Evolutionary conservation across 2,797 vertebrate species (phyloP).

Genomic region (Protosalanx chinensis): DNA sequence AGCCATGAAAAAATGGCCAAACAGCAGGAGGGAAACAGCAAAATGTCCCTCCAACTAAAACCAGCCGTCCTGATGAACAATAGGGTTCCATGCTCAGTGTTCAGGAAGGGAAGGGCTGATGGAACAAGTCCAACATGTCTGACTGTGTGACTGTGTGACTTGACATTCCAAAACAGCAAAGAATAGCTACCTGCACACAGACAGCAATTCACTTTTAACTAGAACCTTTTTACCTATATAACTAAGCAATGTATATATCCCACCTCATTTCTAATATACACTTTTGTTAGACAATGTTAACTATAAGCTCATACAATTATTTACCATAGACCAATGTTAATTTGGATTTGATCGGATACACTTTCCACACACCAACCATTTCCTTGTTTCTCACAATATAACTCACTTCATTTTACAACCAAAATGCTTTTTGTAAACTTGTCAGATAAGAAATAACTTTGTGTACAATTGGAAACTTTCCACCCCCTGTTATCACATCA

Average conservation of each 20-base stretch:
- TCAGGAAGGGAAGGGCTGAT: slow-evolving; percentile 55
- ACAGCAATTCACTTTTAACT: slow-evolving; percentile 15
- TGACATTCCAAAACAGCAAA: slow-evolving; percentile 4
- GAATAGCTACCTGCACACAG: too few species aligned
- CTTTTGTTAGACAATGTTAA: neutral
- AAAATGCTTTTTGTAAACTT: slow-evolving; percentile 5
- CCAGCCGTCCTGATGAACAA: slow-evolving; percentile 24
- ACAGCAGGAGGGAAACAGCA: slow-evolving; percentile 28
- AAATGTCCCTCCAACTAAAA: slow-evolving; percentile 15
- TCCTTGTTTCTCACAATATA: neutral
- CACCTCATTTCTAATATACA: neutral
- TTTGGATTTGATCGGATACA: neutral
- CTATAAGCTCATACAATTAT: neutral
- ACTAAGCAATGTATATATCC: too few species aligned
- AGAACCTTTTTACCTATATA: neutral
- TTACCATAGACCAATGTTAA: neutral
- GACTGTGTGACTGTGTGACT: slow-evolving; percentile 22
- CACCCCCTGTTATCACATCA: neutral
- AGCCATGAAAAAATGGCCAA: slow-evolving; percentile 40
- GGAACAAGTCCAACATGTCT: slow-evolving; percentile 38
- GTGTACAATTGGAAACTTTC: neutral
- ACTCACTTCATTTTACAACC: neutral
- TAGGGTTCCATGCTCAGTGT: slow-evolving; percentile 40
- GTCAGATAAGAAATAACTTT: neutral
- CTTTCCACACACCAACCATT: neutral